phyloP scores from a whole-genome alignment of 2,113 vertebrate species.

The Meles meles region DNA sequence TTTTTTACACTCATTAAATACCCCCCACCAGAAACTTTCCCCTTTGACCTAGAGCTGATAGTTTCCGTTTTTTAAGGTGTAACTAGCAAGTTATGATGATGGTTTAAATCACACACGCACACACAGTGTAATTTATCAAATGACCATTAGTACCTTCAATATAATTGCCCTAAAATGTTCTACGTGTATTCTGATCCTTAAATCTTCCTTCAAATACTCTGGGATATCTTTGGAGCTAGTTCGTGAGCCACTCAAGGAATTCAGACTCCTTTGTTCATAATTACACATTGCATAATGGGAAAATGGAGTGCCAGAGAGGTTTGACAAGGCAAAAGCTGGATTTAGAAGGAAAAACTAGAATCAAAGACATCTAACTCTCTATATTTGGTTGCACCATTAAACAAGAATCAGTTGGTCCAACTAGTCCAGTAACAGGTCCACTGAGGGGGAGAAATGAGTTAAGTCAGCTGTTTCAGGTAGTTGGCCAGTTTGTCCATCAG shows the following conservation, averaged over 20 bases:
- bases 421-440: neutral
- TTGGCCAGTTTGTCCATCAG: neutral
- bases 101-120: neutral
- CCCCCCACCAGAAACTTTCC: neutral
- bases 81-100: slow-evolving; percentile 22
- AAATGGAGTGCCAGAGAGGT: neutral
- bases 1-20: slow-evolving; percentile 51
- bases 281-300: neutral
- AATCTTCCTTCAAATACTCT: neutral
- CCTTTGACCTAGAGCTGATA: neutral
- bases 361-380: neutral
- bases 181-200: neutral
- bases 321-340: neutral
- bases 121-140: slow-evolving; percentile 36
- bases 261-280: slow-evolving; percentile 5
- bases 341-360: slow-evolving; percentile 33
- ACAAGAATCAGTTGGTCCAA: neutral
- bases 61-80: neutral
- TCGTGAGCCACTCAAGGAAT: neutral
- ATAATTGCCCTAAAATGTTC: slow-evolving; percentile 5
- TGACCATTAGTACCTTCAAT: slow-evolving; percentile 25
- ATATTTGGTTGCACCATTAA: neutral
- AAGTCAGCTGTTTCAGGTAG: neutral
- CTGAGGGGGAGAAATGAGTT: neutral
- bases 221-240: neutral